Evolutionary conservation across 1,140 invertebrate species (phyloP).

Genomic region (Thaumetopoea pityocampa): DNA sequence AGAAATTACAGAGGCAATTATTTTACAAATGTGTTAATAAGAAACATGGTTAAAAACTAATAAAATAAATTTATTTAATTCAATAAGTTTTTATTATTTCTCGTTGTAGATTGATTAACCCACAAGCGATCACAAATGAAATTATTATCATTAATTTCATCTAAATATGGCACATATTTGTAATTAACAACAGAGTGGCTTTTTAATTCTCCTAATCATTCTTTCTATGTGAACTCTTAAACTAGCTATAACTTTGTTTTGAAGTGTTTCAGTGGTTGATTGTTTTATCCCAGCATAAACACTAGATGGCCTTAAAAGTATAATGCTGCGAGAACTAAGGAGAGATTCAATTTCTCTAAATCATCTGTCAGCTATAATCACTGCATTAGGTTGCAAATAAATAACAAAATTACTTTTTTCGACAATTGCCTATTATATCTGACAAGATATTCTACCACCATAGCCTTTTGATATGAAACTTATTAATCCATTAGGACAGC

Average conservation of each 20-base stretch:
- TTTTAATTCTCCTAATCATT: constrained; percentile 2
- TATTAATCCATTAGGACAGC: constrained; percentile 12
- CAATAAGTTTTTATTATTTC: too few relatives aligned
- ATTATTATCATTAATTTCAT: too few relatives aligned
- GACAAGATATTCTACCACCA: constrained; percentile 10
- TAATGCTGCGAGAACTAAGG: constrained; percentile 1
- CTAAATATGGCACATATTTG: background rate
- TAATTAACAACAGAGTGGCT: background rate
- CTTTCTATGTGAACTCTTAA: constrained; percentile 1
- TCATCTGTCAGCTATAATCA: constrained; percentile 4
- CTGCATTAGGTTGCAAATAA: constrained; percentile 1
- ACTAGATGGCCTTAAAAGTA: constrained; percentile 4
- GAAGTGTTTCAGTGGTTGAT: background rate
- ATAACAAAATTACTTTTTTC: constrained; percentile 3
- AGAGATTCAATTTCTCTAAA: constrained; percentile 3
- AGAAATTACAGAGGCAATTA: too few relatives aligned
- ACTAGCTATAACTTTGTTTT: constrained; percentile 3
- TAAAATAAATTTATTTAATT: too few relatives aligned
- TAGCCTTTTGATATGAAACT: constrained; percentile 17
- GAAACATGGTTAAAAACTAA: too few relatives aligned
- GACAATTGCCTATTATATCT: constrained; percentile 6
- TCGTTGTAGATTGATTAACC: constrained; percentile 1
- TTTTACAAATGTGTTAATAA: too few relatives aligned
- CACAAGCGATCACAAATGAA: constrained; percentile 1
- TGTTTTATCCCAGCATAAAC: background rate